phyloP scores from a whole-genome alignment of 1,140 invertebrate genomes.

The Muscidifurax raptorellus region DNA sequence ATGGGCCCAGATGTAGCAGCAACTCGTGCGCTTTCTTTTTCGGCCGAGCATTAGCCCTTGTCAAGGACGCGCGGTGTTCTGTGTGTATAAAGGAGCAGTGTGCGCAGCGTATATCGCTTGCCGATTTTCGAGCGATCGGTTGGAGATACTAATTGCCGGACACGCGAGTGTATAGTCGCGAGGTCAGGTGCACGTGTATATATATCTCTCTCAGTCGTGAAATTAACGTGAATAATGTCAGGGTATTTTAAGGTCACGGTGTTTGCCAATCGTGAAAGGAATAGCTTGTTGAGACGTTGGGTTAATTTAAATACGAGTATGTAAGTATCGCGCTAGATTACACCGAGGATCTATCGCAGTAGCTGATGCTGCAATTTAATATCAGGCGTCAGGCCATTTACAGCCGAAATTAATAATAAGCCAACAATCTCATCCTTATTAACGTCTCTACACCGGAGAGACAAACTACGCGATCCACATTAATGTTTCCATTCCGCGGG shows the following conservation, averaged over 20 bases:
- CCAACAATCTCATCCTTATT: slow-evolving; percentile 11
- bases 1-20: not conserved
- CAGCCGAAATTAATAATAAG: not conserved
- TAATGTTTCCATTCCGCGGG: slow-evolving; percentile 17
- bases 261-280: not conserved
- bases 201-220: not conserved
- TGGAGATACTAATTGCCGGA: not conserved
- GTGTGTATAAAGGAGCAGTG: too few relatives aligned
- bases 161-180: too few relatives aligned
- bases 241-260: not conserved
- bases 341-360: too few relatives aligned
- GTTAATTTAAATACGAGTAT: not conserved
- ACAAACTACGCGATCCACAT: slow-evolving; percentile 1
- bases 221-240: not conserved
- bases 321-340: too few relatives aligned
- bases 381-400: not conserved
- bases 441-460: not conserved
- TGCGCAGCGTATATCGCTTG: not conserved
- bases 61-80: not conserved
- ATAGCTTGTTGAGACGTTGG: not conserved
- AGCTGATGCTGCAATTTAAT: too few relatives aligned
- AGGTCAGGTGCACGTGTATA: too few relatives aligned
- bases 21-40: not conserved
- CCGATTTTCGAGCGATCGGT: not conserved
- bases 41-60: not conserved